These are phyloP conservation scores for Eurytemora carolleeae DNA, from an alignment of 1,140 invertebrate genomes.

Conservation along the genomic window DNA sequence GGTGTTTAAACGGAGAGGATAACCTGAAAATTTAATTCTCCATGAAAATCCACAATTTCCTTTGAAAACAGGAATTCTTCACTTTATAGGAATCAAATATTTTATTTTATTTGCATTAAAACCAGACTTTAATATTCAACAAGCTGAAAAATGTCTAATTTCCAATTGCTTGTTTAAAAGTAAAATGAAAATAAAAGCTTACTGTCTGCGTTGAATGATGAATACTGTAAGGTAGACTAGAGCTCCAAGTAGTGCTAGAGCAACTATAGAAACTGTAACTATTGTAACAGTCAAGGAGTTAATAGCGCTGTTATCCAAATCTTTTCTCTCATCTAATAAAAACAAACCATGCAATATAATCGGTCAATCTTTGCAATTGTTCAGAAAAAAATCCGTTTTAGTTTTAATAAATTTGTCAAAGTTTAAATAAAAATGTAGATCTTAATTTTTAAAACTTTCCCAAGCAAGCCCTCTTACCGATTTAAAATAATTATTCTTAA, in stretches of 20 bases:
- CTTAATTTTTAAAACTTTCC: too few relatives aligned
- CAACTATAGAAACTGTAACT: neutral
- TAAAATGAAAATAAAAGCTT: neutral
- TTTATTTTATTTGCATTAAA: neutral
- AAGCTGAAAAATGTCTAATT: too few relatives aligned
- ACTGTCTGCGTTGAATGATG: neutral
- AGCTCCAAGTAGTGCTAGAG: neutral
- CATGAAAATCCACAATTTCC: neutral
- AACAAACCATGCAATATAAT: too few relatives aligned
- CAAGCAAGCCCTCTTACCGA: too few relatives aligned
- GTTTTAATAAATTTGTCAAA: too few relatives aligned
- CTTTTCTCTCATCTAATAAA: neutral
- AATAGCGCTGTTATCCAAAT: neutral
- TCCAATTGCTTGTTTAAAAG: too few relatives aligned
- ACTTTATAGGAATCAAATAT: neutral
- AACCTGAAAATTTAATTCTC: neutral
- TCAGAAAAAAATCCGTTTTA: too few relatives aligned
- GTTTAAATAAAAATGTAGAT: too few relatives aligned
- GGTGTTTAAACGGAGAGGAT: constrained; percentile 9
- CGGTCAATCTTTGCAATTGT: too few relatives aligned
- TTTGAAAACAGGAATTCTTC: neutral
- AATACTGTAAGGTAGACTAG: neutral
- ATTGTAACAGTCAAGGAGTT: neutral
- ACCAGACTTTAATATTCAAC: too few relatives aligned
- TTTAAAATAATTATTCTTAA: too few relatives aligned